These are phyloP conservation scores for Chorisops tibialis DNA, from an alignment of 2,888 invertebrate genomes.

Conservation along the genomic window DNA sequence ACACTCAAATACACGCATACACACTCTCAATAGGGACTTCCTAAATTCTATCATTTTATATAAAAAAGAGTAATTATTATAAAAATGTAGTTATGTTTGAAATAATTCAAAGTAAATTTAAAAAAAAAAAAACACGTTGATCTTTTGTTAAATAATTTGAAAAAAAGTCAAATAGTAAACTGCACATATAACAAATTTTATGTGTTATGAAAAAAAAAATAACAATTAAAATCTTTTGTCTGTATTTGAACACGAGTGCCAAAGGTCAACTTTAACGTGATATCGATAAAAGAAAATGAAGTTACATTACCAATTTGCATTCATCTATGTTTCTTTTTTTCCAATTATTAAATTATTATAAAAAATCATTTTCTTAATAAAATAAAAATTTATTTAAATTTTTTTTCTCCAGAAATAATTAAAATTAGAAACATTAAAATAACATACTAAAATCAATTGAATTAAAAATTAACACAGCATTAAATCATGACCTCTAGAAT, in stretches of 20 bases:
- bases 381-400: neutral
- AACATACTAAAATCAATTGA: neutral
- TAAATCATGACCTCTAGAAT: no score
- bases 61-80: neutral
- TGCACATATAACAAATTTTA: neutral
- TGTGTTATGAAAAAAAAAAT: neutral
- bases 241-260: conserved; percentile 6
- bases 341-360: no score
- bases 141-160: neutral
- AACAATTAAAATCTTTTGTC: neutral
- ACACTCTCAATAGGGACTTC: neutral
- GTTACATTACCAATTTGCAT: no score
- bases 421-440: neutral
- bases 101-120: neutral
- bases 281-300: neutral
- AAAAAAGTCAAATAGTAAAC: neutral
- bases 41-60: conserved; percentile 11
- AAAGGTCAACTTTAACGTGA: conserved; percentile 17
- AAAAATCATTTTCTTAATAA: no score
- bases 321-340: no score
- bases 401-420: neutral
- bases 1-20: no score
- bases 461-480: no score
- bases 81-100: conserved; percentile 9
- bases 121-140: neutral